Conservation (phyloP, 2,888 invertebrate genomes). For the Amorpha juglandis region DNA sequence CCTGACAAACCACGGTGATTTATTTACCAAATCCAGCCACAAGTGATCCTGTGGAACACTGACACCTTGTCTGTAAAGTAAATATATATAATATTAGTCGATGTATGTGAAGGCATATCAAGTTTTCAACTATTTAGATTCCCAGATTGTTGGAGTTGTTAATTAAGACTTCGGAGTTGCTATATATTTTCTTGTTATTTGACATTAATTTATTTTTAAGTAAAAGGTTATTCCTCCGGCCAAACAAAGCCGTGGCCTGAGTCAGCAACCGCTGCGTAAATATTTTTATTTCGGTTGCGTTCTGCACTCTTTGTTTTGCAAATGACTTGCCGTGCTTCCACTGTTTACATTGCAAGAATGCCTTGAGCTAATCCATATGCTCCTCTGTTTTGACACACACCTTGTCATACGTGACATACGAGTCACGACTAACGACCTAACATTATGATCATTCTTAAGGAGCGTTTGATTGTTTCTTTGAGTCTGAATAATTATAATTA, state of each 20-base stretch:
- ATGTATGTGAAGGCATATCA: too few relatives aligned
- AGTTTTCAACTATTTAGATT: not conserved
- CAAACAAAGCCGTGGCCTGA: constrained; percentile 76
- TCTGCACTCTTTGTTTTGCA: constrained; percentile 78
- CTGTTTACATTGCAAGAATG: constrained; percentile 68
- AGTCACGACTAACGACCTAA: constrained; percentile 47
- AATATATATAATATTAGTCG: too few relatives aligned
- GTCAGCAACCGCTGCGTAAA: constrained; percentile 75
- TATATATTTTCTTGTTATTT: constrained; percentile 50
- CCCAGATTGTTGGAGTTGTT: not conserved
- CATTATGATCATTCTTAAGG: constrained; percentile 23
- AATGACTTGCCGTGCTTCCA: constrained; percentile 68
- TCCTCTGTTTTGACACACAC: constrained; percentile 53
- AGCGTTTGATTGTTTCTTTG: constrained; percentile 22
- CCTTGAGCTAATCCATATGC: constrained; percentile 70
- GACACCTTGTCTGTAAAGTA: too few relatives aligned
- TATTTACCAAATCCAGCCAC: too few relatives aligned
- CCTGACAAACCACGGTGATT: too few relatives aligned
- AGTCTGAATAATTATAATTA: not conserved
- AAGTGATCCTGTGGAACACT: too few relatives aligned
- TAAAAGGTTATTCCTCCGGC: constrained; percentile 65
- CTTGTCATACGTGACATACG: constrained; percentile 48
- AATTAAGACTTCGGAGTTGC: not conserved
- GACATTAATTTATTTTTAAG: constrained; percentile 71
- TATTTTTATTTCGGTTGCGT: constrained; percentile 78